phyloP scores from a whole-genome alignment of 2,888 invertebrate species.

The Plebejus argus region DNA sequence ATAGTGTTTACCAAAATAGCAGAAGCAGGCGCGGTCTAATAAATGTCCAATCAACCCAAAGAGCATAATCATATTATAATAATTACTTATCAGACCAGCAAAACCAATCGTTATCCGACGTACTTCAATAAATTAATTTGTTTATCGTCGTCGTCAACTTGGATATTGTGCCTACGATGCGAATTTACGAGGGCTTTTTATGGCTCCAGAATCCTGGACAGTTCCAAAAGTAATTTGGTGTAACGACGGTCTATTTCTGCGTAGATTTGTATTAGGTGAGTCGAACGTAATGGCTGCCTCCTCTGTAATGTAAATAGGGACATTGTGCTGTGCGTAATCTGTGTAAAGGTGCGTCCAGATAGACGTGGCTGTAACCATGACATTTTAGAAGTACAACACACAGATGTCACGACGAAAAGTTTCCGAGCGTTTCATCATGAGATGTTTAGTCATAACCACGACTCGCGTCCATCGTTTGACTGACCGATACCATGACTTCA shows the following conservation, averaged over 20 bases:
- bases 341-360: background rate
- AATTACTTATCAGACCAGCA: conserved; percentile 1
- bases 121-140: conserved; percentile 37
- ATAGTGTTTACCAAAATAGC: background rate
- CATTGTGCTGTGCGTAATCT: background rate
- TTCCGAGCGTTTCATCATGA: no score
- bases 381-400: no score
- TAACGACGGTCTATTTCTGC: conserved; percentile 42
- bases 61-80: background rate
- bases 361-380: background rate
- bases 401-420: no score
- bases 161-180: conserved; percentile 38
- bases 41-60: background rate
- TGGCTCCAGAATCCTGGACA: conserved; percentile 37
- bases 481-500: no score
- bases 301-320: conserved; percentile 20
- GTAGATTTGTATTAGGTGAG: conserved; percentile 24
- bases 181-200: conserved; percentile 47
- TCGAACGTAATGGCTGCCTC: background rate
- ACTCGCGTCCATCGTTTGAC: no score
- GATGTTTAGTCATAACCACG: no score
- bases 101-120: conserved; percentile 15
- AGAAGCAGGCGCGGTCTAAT: background rate
- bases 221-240: conserved; percentile 43
- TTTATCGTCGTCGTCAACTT: conserved; percentile 37